Evolutionary conservation across 2,888 invertebrate species (phyloP).

Genomic region (Saturnia pavonia): DNA sequence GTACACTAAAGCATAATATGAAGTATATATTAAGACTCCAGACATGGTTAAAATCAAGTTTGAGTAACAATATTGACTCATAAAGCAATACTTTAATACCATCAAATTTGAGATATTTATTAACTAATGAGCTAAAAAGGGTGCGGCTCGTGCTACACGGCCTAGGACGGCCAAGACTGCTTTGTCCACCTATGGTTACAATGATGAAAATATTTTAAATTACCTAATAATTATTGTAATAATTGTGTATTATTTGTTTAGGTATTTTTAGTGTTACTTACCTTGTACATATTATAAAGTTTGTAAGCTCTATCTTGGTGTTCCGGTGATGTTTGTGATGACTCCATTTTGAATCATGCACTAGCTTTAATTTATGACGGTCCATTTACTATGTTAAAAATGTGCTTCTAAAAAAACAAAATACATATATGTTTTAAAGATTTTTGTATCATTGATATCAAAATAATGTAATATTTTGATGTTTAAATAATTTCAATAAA

Average conservation of each 20-base stretch:
- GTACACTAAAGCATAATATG: no score
- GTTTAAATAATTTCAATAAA: background rate
- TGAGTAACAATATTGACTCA: no score
- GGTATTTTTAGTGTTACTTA: slow-evolving; percentile 39
- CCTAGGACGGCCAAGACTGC: no score
- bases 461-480: background rate
- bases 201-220: background rate
- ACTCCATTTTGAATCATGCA: slow-evolving; percentile 66
- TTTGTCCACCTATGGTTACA: no score
- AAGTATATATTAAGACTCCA: no score
- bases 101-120: no score
- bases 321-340: slow-evolving; percentile 57
- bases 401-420: background rate
- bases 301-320: slow-evolving; percentile 71
- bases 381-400: slow-evolving; percentile 57
- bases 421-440: background rate
- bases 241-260: background rate
- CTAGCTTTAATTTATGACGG: slow-evolving; percentile 50
- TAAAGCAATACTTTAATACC: no score
- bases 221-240: no score
- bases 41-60: no score
- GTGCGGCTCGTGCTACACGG: no score
- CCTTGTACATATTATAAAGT: slow-evolving; percentile 74
- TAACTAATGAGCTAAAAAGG: no score
- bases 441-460: background rate